Conservation (phyloP, 2,797 vertebrate species). For the Rhinella marina region DNA sequence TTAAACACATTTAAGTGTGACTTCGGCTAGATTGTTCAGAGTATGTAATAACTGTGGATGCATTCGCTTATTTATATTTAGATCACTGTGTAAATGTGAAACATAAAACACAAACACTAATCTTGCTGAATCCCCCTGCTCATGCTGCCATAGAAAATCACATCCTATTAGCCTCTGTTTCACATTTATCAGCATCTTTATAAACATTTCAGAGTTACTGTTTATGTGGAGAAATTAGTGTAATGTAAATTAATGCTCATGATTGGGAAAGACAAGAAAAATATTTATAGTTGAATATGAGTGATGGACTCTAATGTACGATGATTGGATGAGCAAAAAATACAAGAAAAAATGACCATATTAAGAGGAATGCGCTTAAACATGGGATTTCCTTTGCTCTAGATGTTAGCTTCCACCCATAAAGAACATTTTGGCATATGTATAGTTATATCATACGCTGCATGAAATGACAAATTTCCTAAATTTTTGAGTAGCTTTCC, state of each 20-base stretch:
- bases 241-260: constrained; percentile 33
- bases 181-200: constrained; percentile 49
- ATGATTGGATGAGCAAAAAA: background rate
- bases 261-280: constrained; percentile 28
- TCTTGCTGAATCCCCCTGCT: constrained; percentile 12
- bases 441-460: background rate
- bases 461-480: background rate
- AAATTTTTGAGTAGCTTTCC: background rate
- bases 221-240: constrained; percentile 44
- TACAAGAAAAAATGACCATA: background rate
- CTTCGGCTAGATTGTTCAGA: background rate
- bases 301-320: background rate
- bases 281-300: constrained; percentile 34
- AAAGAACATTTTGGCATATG: background rate
- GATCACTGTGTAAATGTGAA: background rate
- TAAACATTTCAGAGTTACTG: constrained; percentile 53
- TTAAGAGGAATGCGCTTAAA: background rate
- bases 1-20: background rate
- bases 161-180: constrained; percentile 29
- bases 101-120: constrained; percentile 31
- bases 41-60: background rate
- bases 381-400: background rate
- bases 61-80: background rate
- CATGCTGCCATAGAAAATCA: constrained; percentile 17
- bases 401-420: background rate